phyloP scores from a whole-genome alignment of 2,797 vertebrate genomes.

The Sarcophilus harrisii region DNA sequence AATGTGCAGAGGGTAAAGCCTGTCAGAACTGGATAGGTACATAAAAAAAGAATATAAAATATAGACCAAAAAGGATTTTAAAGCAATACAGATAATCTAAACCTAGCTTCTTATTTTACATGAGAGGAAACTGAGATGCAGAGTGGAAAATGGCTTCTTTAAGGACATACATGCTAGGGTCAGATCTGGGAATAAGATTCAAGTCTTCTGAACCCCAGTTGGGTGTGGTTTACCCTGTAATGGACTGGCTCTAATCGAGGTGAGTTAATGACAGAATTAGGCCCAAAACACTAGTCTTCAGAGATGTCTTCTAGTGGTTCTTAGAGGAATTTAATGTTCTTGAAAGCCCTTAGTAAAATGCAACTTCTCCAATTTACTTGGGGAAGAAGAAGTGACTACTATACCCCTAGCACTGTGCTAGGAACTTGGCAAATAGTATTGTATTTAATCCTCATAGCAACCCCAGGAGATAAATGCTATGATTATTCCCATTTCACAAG shows the following conservation, averaged over 20 bases:
- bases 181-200: background rate
- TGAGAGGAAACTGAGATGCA: background rate
- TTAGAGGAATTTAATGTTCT: background rate
- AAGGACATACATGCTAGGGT: background rate
- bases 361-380: background rate
- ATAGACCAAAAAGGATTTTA: background rate
- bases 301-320: too few species aligned
- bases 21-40: background rate
- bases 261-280: background rate
- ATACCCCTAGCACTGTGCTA: background rate
- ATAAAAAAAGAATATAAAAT: background rate
- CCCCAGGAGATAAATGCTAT: fast-evolving
- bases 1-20: background rate
- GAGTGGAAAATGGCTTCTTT: background rate
- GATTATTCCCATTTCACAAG: background rate
- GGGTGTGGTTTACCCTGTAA: background rate
- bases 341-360: background rate
- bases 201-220: background rate
- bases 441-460: background rate
- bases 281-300: background rate
- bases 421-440: background rate
- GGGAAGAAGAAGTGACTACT: background rate
- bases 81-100: background rate
- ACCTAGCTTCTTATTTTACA: background rate
- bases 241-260: background rate